phyloP scores from a whole-genome alignment of 2,888 invertebrate species.

The Eurytoma californica region DNA sequence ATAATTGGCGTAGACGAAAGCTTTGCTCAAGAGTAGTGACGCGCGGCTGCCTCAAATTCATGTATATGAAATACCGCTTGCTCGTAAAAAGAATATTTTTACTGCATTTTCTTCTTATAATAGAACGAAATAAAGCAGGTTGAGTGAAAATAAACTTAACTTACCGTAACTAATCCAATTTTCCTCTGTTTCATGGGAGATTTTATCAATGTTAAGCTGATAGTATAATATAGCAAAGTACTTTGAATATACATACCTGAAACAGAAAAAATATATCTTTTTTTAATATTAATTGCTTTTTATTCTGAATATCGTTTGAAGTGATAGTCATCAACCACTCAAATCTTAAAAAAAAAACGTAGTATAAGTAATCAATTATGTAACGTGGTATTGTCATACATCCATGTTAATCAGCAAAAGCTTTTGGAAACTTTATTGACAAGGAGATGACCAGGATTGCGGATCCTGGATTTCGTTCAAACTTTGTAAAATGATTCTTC shows the following conservation, averaged over 20 bases:
- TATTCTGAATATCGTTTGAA: no score
- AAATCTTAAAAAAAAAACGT: no score
- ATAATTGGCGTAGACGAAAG: no score
- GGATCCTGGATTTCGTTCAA: no score
- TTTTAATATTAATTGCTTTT: no score
- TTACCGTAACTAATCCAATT: slow-evolving; percentile 38
- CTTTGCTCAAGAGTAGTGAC: not conserved
- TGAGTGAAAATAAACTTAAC: slow-evolving; percentile 30
- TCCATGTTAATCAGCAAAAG: no score
- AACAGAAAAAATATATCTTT: not conserved
- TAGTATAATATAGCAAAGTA: not conserved
- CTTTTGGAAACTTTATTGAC: no score
- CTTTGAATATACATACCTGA: slow-evolving; percentile 2
- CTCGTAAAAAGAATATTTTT: slow-evolving; percentile 18
- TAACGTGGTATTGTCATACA: no score
- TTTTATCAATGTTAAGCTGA: not conserved
- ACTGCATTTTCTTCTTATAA: slow-evolving; percentile 27
- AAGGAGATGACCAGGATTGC: no score
- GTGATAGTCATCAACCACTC: no score
- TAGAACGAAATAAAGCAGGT: slow-evolving; percentile 13
- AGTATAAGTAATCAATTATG: no score
- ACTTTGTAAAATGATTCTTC: no score
- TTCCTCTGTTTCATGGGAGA: slow-evolving; percentile 3
- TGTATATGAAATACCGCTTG: slow-evolving; percentile 15
- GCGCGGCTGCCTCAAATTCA: slow-evolving; percentile 8